Evolutionary conservation across 2,888 invertebrate genomes (phyloP), one percentile per base, ranked within the genome.

Genomic region (Achlya flavicornis): DNA sequence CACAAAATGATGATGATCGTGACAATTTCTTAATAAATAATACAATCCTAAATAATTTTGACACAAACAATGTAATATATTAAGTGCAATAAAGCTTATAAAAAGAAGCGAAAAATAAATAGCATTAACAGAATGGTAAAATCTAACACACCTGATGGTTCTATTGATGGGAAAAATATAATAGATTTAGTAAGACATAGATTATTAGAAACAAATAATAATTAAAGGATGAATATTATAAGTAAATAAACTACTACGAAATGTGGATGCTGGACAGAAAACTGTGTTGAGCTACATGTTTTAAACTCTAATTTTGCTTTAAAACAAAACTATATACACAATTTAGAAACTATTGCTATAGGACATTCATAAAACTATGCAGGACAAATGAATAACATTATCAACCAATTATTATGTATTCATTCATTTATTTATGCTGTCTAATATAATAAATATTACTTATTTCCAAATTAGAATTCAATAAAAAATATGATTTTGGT

Each of bases 71-170:
- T 73, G 67, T 74, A 66, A 69, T 63, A 75, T 72, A 71, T 69
- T 63, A 68, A 78, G 89, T 89, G 90, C 89, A 77, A 70, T 75
- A 72, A 89, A 89, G 90, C 90, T 26, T 43, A 77, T 46, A 82
- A 80, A 72, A 77, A 81, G 83, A 89, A 83, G 84, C 89, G 88
- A 88, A 78, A 80, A 85, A 83, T 77, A 82, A 86, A 84, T 75
- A 80, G 81, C 84, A 79, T 70, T 69, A 76, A 80, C 74, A 77
- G 69, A 74, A 71, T 76, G 77, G 79, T 74, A 79, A 77, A 85
- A 78, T 53, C 19, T 76, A 80, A 84, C 80, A 82, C 82, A 85
- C 76, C 77, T 75, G 78, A 77, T 71, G 77, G 73, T 67, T 77
- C 79, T 84, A 85, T 76, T 64, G 67, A 78, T 78, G 75, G 73